phyloP scores from a whole-genome alignment of 2,888 invertebrate species.

The Tinea semifulvella region DNA sequence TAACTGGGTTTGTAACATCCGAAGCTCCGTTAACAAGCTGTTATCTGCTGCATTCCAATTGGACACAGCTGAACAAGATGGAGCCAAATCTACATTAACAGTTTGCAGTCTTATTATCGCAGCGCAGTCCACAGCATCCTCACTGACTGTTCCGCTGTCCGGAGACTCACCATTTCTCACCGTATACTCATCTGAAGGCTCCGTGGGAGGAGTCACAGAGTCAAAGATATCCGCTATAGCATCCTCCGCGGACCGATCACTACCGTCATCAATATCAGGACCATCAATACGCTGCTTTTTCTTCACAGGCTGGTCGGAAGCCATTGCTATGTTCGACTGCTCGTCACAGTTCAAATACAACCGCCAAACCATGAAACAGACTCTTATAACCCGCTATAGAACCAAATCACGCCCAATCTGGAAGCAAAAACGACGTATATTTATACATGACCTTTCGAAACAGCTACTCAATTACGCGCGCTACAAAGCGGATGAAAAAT shows the following conservation, averaged over 20 bases:
- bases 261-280: conserved; percentile 65
- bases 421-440: conserved; percentile 48
- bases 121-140: conserved; percentile 61
- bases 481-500: conserved; percentile 42
- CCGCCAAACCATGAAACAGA: conserved; percentile 1
- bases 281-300: conserved; percentile 81
- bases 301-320: conserved; percentile 83
- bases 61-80: conserved; percentile 45
- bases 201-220: conserved; percentile 42
- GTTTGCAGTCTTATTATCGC: conserved; percentile 43
- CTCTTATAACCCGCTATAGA: conserved; percentile 4
- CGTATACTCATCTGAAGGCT: conserved; percentile 51
- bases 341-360: conserved; percentile 28
- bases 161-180: conserved; percentile 54
- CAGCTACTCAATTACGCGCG: conserved; percentile 65
- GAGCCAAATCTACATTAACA: conserved; percentile 43
- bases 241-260: conserved; percentile 61
- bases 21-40: conserved; percentile 57
- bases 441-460: conserved; percentile 60
- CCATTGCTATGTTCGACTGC: conserved; percentile 71
- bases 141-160: conserved; percentile 59
- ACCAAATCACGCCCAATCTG: conserved; percentile 27
- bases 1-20: conserved; percentile 71
- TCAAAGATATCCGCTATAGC: conserved; percentile 52
- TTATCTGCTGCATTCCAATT: conserved; percentile 49